A percentile compares a stretch with the other conserved stretches of the same genome.
Conservation (phyloP, 2,888 invertebrate genomes). For the Caenorhabditis imperialis region DNA sequence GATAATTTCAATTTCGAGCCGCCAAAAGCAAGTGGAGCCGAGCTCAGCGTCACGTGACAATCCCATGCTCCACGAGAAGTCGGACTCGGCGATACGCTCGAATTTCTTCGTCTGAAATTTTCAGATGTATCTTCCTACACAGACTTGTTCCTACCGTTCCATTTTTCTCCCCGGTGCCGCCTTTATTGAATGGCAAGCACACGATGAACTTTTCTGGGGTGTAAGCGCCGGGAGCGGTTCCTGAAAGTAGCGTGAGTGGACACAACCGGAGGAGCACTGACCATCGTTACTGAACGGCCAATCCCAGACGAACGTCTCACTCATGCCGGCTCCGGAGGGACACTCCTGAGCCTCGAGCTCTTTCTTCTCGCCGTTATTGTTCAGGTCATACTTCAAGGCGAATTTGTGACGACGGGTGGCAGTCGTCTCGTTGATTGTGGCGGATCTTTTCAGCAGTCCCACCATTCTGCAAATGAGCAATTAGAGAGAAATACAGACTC, state of each 20-base stretch:
- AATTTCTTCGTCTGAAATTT: conserved; percentile 75
- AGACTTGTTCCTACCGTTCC: conserved; percentile 72
- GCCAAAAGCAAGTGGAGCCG: conserved; percentile 74
- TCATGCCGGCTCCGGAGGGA: conserved; percentile 32
- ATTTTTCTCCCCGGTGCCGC: conserved; percentile 74
- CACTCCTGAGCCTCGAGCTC: conserved; percentile 32
- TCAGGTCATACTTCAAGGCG: conserved; percentile 58
- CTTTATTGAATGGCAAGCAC: conserved; percentile 74
- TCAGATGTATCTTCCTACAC: not conserved
- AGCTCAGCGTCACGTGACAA: conserved; percentile 67
- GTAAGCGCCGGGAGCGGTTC: conserved; percentile 73
- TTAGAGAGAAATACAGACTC: not conserved
- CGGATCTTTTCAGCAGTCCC: conserved; percentile 30
- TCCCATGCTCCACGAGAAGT: conserved; percentile 74
- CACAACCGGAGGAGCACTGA: conserved; percentile 28
- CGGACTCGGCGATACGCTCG: conserved; percentile 72
- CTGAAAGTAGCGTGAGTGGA: no score
- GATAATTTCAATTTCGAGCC: conserved; percentile 73
- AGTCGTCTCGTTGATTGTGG: conserved; percentile 61
- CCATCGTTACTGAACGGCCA: conserved; percentile 75
- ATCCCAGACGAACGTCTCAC: conserved; percentile 71
- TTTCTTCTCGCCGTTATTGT: conserved; percentile 54
- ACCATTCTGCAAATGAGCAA: conserved; percentile 17
- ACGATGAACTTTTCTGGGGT: conserved; percentile 73
- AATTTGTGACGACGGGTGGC: conserved; percentile 57